A percentile compares a stretch with the other conserved stretches of the same genome.
These are phyloP conservation scores for Phania funesta DNA, from an alignment of 2,888 invertebrate species.

Conservation along the genomic window DNA sequence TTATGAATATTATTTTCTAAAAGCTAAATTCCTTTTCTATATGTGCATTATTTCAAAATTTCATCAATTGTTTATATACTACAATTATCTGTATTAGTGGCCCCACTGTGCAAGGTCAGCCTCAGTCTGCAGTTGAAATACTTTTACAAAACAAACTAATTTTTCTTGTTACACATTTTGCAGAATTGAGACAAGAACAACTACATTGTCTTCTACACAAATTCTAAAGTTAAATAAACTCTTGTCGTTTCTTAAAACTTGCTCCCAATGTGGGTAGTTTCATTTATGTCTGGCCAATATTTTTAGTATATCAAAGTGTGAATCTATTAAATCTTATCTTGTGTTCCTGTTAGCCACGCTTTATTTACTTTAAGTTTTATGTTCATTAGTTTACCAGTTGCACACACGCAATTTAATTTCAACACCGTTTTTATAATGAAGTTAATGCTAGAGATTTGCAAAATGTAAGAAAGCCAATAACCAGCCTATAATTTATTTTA, in stretches of 20 bases:
- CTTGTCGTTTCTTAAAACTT: not conserved
- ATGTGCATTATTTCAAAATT: no score
- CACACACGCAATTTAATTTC: slow-evolving; percentile 38
- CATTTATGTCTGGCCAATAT: not conserved
- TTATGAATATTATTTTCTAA: no score
- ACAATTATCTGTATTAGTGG: no score
- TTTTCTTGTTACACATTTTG: no score
- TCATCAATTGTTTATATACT: no score
- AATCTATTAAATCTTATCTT: slow-evolving; percentile 37
- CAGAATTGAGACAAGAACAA: not conserved
- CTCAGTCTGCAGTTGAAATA: no score
- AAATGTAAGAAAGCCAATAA: not conserved
- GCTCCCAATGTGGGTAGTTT: slow-evolving; percentile 29
- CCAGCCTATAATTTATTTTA: not conserved
- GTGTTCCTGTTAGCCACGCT: slow-evolving; percentile 28
- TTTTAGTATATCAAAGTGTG: slow-evolving; percentile 6
- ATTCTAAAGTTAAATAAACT: slow-evolving; percentile 35
- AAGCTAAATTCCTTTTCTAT: no score
- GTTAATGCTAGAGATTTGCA: not conserved
- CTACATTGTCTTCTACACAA: not conserved
- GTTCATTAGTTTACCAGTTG: not conserved
- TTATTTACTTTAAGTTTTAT: not conserved
- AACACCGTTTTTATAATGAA: slow-evolving; percentile 19
- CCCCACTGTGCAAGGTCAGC: no score
- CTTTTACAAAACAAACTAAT: not conserved